A percentile compares a stretch with the other conserved stretches of the same genome.
These are phyloP conservation scores for Sternotherus odoratus DNA, from an alignment of 2,797 vertebrate genomes.

Conservation along the genomic window DNA sequence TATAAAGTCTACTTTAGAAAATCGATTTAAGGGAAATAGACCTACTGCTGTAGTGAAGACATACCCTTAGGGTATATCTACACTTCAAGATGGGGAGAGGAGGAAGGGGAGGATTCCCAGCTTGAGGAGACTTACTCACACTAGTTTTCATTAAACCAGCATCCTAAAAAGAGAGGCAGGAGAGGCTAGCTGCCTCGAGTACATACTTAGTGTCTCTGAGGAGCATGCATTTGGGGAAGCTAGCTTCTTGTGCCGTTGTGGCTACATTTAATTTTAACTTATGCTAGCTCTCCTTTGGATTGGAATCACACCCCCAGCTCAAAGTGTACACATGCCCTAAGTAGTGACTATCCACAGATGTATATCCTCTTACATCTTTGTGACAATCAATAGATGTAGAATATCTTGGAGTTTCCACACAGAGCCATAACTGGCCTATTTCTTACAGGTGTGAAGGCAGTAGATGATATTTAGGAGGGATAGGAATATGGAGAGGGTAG, in stretches of 20 bases:
- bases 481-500: background rate
- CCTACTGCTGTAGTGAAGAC: too few species aligned
- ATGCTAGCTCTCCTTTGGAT: background rate
- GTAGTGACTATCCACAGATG: background rate
- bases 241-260: background rate
- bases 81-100: background rate
- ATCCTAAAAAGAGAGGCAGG: background rate
- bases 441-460: background rate
- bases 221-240: background rate
- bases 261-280: background rate
- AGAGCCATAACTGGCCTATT: background rate
- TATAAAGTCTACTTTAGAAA: too few species aligned
- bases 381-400: background rate
- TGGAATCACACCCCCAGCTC: background rate
- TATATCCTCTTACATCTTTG: background rate
- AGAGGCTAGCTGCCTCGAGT: background rate
- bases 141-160: background rate
- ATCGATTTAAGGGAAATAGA: too few species aligned
- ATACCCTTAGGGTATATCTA: background rate
- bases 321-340: background rate
- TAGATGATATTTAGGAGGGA: background rate
- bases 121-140: background rate
- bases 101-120: too few species aligned
- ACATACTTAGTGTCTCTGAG: background rate
- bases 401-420: background rate